Base-by-base conservation (phyloP, 2,888 invertebrate genomes). In the Galeruca laticollis region DNA sequence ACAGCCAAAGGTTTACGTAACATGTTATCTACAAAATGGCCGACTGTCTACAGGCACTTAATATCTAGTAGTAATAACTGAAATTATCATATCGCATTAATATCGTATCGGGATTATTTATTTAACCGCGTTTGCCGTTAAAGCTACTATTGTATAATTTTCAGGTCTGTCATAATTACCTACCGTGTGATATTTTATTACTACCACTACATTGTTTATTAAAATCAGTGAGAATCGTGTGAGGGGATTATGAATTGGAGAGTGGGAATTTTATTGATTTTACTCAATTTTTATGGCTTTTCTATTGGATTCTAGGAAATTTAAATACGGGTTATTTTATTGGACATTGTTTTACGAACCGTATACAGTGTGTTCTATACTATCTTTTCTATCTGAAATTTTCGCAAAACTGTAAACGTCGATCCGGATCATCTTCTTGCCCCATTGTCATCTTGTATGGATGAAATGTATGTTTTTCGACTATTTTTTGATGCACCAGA, bases 1-100 rank as follows among this genome's bases (percentile, higher is more conserved):
- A 78, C 76, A 69, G 75, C 74, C 76, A 76, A n/a, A 77, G 75
- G 77, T 76, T 76, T 76, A 60, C 72, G 74, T 75, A 77, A 78
- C 80, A 79, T 80, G 80, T 79, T 77, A 79, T 77, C 76, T 73
- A 80, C 81, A 82, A 82, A 81, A 82, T 82, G 82, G 82, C 82
- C 78, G 81, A 76, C 78, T 76, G 76, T 75, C 76, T 75, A 76
- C 70, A 70, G 75, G 72, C 76, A 78, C 75, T 77, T 75, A 77
- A 76, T 79, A 79, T 78, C 77, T 73, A 75, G 75, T 37, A 11
- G 15, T 80, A 82, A 82, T 81, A 80, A 81, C 81, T 73, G 77
- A 75, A 78, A 82, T 82, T 82, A 81, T 81, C 80, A 76, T 80
- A 81, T 81, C 79, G 78, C 79, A 78, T 79, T 79, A 81, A 80